Conservation (phyloP, 2,113 vertebrate genomes). For the Silurus meridionalis region DNA sequence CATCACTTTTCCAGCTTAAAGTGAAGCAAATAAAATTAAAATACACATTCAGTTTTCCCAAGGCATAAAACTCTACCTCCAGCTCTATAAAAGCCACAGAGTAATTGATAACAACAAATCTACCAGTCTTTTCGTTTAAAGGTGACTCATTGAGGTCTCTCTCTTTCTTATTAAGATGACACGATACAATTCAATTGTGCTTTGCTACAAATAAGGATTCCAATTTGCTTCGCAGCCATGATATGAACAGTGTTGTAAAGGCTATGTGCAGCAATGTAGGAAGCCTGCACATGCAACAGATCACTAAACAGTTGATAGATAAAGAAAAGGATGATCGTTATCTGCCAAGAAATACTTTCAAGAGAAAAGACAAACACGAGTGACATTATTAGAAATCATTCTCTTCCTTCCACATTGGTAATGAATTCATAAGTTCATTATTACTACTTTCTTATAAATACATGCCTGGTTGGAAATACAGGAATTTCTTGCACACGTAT, state of each 20-base stretch:
- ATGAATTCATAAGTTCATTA: background rate
- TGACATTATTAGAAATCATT: constrained; percentile 12
- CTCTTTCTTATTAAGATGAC: background rate
- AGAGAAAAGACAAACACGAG: background rate
- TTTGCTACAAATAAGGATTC: too few species aligned
- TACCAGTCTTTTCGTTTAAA: background rate
- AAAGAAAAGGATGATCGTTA: constrained; percentile 35
- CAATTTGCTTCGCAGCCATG: background rate
- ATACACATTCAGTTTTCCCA: background rate
- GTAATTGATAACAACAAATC: constrained; percentile 7
- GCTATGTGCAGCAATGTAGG: background rate
- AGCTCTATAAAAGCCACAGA: background rate
- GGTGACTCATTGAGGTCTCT: background rate
- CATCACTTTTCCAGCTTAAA: background rate
- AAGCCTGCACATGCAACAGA: constrained; percentile 31
- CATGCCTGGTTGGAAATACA: background rate
- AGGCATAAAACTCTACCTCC: background rate
- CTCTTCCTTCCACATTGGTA: background rate
- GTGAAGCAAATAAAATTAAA: background rate
- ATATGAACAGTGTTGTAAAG: background rate
- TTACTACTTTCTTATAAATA: background rate
- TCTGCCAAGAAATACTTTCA: constrained; percentile 7
- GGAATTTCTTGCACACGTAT: background rate
- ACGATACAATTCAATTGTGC: background rate
- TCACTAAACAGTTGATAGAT: constrained; percentile 26